Evolutionary conservation across 1,140 invertebrate species (phyloP), one percentile per base, ranked within the genome.

Genomic region (Monochamus saltuarius): DNA sequence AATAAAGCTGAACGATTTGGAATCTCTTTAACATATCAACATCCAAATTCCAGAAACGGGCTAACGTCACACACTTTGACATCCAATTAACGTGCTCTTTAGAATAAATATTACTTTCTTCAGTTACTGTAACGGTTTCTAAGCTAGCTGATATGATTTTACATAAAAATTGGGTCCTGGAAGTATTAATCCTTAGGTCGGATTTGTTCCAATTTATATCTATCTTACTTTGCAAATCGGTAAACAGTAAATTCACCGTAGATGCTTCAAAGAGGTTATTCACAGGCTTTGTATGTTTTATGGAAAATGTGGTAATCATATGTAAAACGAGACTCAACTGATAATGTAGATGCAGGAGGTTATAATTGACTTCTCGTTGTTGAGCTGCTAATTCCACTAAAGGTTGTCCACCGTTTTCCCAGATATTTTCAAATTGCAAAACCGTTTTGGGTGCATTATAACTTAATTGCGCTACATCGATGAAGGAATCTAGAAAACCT

Each of bases 11-110:
- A 67, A 84, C 84, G 43, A 91, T 78, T 80, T 93, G 87, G 77
- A 91, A 87, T 66, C 87, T 82, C 64, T 85, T 83, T 36, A 96
- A 77, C 62, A 85, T 82, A 68, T 93, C 90, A 14, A 83, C 80
- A 72, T 92, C 86, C 34, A 95, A 75, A 57, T 86, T 84, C 92
- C 94, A 96, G 49, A 89, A 84, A 39, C 85, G 83, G 0, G 89
- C 89, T 17, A 97, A 75, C 14, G 80, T 80, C 42, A 87, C 78
- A 59, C 89, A 85, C 68, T 86, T 85, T 68, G 84, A 76, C 78
- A 91, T 88, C 85, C 89, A 91, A 7, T 74, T 65, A 17, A 82
- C 71, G 61, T 85, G 85, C 62, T 89, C 83, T 1, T 75, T 75
- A 40, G 82, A 81, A 67, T 83, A 84, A 36, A 82, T 67, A 66